These are phyloP conservation scores for Mesorhabditis belari DNA, from an alignment of 2,888 invertebrate species.

Conservation along the genomic window DNA sequence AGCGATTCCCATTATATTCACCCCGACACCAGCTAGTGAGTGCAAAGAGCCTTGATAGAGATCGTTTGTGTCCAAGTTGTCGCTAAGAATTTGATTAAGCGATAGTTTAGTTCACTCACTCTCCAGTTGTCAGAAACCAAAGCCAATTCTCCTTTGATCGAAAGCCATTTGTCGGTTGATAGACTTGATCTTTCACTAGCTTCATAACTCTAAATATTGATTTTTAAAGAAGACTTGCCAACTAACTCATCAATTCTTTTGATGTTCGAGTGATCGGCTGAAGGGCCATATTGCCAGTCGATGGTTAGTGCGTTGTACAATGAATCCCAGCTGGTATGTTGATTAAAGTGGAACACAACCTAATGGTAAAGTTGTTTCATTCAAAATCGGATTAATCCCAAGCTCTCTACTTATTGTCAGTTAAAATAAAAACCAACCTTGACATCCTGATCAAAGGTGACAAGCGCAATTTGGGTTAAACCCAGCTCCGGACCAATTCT, in stretches of 20 bases:
- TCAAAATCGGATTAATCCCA: too few species aligned
- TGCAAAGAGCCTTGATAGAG: neutral
- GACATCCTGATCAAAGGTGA: neutral
- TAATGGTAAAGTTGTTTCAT: too few species aligned
- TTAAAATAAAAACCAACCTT: neutral
- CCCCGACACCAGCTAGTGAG: neutral
- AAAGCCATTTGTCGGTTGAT: neutral
- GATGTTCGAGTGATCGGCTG: neutral
- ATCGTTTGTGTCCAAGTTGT: neutral
- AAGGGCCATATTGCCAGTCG: neutral
- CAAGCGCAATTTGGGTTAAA: neutral
- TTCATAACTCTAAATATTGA: neutral
- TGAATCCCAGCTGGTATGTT: neutral
- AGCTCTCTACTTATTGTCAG: neutral
- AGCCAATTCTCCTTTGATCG: neutral
- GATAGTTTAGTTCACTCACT: neutral
- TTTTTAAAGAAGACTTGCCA: too few species aligned
- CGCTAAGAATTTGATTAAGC: neutral
- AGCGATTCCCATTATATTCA: neutral
- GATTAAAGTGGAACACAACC: neutral
- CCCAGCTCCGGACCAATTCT: neutral
- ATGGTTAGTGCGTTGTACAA: neutral
- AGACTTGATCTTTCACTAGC: neutral
- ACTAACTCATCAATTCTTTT: neutral
- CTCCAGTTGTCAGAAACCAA: neutral